Evolutionary conservation across 2,113 vertebrate species (phyloP), one percentile per base, ranked within the genome.

Genomic region (Grammomys surdaster): DNA sequence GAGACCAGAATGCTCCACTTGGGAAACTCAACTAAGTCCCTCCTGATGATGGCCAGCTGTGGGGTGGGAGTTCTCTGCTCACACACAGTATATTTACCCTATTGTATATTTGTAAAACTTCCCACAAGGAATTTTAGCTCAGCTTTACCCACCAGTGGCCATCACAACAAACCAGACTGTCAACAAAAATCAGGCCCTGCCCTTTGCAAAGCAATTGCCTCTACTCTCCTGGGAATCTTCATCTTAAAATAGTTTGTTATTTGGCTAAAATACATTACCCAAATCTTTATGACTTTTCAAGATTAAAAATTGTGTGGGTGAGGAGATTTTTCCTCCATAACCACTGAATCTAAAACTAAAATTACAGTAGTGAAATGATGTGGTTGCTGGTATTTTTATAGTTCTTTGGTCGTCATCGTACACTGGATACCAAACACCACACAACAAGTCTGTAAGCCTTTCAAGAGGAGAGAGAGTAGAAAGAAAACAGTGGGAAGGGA

Each of bases 21-120:
- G 88, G 85, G 95, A 97, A 97, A 73, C 81, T 88, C 65, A 40
- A 56, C 73, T 72, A 81, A 76, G 72, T 95, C 89, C 91, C 67
- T 96, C n/a, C 81, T 89, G 85, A 54, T 84, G 87, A 90, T 90
- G 94, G 90, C 77, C 95, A 96, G 86, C 88, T 97, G 92, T 93
- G 63, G 75, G 90, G 48, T 19, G 0, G 11, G 84, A 96, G 70
- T 97, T 73, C 88, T 96, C 78, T 93, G 81, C 81, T 87, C n/a
- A 78, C 87, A 63, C 5, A 13, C 88, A 96, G 96, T 97, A 92
- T 95, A 46, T 95, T 96, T 78, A 67, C 51, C 88, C 60, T 67
- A 87, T 86, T 93, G 88, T 92, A 24, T 91, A 67, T 96, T 84
- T 91, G 90, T 97, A 95, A 98, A 97, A 97, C 70, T 98, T 98